Percentiles rank a stretch among this genome's conserved stretches.
Evolutionary conservation across 2,113 vertebrate species (phyloP).

Genomic region (Tupaia chinensis): DNA sequence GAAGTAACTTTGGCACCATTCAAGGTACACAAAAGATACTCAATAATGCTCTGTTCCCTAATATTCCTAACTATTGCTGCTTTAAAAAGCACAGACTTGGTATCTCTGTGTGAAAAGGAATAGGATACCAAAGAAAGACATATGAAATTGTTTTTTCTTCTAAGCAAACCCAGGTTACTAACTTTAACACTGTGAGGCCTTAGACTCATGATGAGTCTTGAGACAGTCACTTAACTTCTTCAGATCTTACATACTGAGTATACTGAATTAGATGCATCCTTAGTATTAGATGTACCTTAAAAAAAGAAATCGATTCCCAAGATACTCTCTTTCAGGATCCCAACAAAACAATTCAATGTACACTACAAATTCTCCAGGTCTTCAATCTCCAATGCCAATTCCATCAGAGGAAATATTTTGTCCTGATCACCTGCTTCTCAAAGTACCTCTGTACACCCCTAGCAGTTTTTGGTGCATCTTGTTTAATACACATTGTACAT

Average conservation of each 20-base stretch:
- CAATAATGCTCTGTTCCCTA: not conserved
- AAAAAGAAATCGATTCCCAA: not conserved
- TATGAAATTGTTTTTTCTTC: not conserved
- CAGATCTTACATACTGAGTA: constrained; percentile 3
- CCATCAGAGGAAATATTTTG: not conserved
- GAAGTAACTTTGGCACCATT: not conserved
- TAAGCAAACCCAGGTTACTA: not conserved
- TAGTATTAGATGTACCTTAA: not conserved
- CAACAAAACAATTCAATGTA: not conserved
- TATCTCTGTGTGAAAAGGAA: not conserved
- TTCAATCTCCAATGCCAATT: constrained; percentile 31
- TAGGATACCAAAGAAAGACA: not conserved
- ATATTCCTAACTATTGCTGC: not conserved
- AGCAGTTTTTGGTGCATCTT: not conserved
- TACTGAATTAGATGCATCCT: constrained; percentile 7
- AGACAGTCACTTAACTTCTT: constrained; percentile 25
- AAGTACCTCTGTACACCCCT: not conserved
- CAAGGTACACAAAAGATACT: constrained; percentile 17
- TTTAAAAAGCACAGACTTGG: constrained; percentile 42
- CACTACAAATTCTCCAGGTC: not conserved
- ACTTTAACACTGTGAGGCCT: constrained; percentile 24
- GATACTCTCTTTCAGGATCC: not conserved
- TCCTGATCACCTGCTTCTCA: constrained; percentile 19
- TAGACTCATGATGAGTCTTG: not conserved
- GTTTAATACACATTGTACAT: constrained; percentile 2